These are phyloP conservation scores for Larimichthys polyactis DNA, from an alignment of 2,113 vertebrate species.

Conservation along the genomic window DNA sequence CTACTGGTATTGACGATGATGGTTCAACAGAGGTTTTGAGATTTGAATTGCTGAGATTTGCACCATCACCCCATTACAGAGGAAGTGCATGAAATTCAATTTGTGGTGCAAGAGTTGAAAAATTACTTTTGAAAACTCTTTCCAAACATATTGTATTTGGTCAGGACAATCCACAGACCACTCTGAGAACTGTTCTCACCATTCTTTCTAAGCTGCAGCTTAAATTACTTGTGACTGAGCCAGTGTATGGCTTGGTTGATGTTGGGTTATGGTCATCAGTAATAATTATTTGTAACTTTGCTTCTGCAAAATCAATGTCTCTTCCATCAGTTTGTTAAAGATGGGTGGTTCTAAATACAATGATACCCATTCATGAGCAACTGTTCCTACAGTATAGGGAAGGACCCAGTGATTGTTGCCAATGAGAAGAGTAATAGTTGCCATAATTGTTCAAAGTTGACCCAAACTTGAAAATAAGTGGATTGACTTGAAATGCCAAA, in stretches of 20 bases:
- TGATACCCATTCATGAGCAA: background rate
- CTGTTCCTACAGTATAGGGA: background rate
- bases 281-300: background rate
- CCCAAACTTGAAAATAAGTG: background rate
- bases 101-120: background rate
- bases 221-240: background rate
- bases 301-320: background rate
- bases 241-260: background rate
- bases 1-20: background rate
- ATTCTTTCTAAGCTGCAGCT: background rate
- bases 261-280: background rate
- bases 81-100: background rate
- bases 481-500: background rate
- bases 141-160: background rate
- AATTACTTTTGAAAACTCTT: background rate
- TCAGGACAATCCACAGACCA: background rate
- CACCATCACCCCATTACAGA: background rate
- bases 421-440: background rate
- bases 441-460: background rate
- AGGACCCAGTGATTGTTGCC: background rate
- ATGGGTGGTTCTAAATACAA: background rate
- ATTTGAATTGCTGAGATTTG: background rate
- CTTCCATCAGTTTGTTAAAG: background rate
- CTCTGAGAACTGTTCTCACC: background rate
- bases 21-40: background rate